These are phyloP conservation scores for Antechinus flavipes DNA, from an alignment of 2,113 vertebrate genomes.

Conservation along the genomic window DNA sequence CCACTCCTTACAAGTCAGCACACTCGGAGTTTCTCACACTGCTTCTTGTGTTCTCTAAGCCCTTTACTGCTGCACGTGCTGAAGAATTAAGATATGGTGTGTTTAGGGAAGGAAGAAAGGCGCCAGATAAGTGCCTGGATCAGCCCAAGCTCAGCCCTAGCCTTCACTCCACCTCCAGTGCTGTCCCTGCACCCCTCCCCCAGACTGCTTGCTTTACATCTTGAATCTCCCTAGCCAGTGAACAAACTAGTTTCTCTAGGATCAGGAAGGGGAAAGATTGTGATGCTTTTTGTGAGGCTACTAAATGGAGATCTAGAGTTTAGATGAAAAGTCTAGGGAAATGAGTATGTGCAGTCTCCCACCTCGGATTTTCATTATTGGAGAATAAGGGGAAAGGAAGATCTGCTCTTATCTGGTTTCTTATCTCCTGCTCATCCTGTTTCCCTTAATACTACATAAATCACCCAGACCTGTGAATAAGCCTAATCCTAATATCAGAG, in stretches of 20 bases:
- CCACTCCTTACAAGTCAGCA: background rate
- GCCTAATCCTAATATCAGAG: background rate
- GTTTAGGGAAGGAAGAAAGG: conserved; percentile 17
- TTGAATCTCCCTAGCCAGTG: background rate
- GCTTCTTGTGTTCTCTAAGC: background rate
- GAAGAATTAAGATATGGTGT: conserved; percentile 52
- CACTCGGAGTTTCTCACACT: background rate
- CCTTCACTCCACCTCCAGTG: background rate
- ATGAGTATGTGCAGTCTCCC: background rate
- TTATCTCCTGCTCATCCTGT: background rate
- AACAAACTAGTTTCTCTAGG: conserved; percentile 1
- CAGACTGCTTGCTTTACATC: background rate
- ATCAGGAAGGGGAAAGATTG: background rate
- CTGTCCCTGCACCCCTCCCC: background rate
- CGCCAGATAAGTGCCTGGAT: conserved; percentile 20
- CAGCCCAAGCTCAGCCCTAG: background rate
- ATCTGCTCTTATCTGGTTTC: conserved; percentile 7
- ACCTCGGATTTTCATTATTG: background rate
- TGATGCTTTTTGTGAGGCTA: background rate
- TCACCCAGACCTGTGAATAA: background rate
- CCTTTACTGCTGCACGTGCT: conserved; percentile 5
- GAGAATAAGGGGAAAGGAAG: background rate
- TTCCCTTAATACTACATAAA: conserved; percentile 5
- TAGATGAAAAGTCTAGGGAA: background rate
- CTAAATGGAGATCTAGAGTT: background rate